Percentiles rank a stretch among this genome's conserved stretches.
Conservation (phyloP, 2,797 vertebrate species). For the Epinephelus awoara region DNA sequence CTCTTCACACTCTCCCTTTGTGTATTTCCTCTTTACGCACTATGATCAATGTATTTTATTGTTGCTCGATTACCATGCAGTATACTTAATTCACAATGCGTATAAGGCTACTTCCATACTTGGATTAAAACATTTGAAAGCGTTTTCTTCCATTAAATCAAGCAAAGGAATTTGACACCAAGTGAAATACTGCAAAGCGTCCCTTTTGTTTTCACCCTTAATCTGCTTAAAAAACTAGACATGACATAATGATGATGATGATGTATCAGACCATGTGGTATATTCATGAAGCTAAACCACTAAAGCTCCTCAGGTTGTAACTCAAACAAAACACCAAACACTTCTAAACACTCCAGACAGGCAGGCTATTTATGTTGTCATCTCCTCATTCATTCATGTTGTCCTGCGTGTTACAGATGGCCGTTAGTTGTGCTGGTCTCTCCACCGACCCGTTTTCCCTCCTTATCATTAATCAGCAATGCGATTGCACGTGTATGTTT, state of each 20-base stretch:
- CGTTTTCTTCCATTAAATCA: background rate
- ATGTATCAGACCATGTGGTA: background rate
- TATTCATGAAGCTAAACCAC: background rate
- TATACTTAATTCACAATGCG: background rate
- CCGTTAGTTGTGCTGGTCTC: background rate
- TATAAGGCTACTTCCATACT: background rate
- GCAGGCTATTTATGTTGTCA: background rate
- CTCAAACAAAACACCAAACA: background rate
- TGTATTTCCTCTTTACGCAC: background rate
- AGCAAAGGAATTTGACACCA: background rate
- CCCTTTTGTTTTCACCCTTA: background rate
- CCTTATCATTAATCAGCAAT: background rate
- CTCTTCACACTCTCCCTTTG: background rate
- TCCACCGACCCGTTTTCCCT: background rate
- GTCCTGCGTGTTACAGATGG: background rate
- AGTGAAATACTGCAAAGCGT: background rate
- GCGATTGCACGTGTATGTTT: background rate
- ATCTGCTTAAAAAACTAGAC: background rate
- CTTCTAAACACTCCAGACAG: slow-evolving; percentile 4
- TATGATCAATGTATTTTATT: background rate
- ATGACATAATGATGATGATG: background rate
- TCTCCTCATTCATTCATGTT: background rate
- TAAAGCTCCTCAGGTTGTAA: slow-evolving; percentile 3
- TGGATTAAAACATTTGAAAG: slow-evolving; percentile 9
- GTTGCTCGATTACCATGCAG: background rate